Base-by-base conservation (phyloP, 2,113 vertebrate species). In the Dromaius novaehollandiae region DNA sequence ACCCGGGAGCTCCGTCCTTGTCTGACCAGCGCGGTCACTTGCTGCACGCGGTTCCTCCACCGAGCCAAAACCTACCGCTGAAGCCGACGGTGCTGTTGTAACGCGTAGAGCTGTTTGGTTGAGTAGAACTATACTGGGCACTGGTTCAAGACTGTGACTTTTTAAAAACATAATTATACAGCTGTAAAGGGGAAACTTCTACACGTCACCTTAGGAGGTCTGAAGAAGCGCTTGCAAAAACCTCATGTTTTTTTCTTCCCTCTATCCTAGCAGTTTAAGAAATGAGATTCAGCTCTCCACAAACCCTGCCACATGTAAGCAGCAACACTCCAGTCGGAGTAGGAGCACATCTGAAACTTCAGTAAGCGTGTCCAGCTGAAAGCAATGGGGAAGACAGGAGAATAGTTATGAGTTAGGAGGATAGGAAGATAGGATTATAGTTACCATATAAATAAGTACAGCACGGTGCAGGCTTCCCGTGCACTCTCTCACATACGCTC, bases 401-500 rank as follows among this genome's bases (percentile, higher is more conserved):
- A 42, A 82, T 5, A 42, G 24, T n/a, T 40, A 19, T n/a, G n/a
- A n/a, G n/a, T n/a, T n/a, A 50, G 28, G 40, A 25, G 34, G 42
- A 82, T 5, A 42, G 44, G 46, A 77, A 61, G 66, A 24, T 5
- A 50, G 28, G 40, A 25, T 28, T 36, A 82, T 5, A 42, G 24
- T n/a, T 40, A 19, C 28, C 42, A 4, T 19, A 15, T 21, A 48
- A 7, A 19, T 48, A 12, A 48, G 46, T 17, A 48, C 19, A 48
- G 46, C 18, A 5, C 16, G 30, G 40, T 38, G 40, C 15, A 30
- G 34, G 51, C 42, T 60, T 68, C 11, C 51, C 26, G 24, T 38
- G 4, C 0, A 1, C 9, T 34, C 22, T 1, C 19, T 30, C 21
- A 18, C 11, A 7, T 25, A 9, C 11, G 36, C 46, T 21, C 21